Percentiles rank a stretch among this genome's conserved stretches.
Conservation (phyloP, 2,113 vertebrate genomes). For the Clarias gariepinus region DNA sequence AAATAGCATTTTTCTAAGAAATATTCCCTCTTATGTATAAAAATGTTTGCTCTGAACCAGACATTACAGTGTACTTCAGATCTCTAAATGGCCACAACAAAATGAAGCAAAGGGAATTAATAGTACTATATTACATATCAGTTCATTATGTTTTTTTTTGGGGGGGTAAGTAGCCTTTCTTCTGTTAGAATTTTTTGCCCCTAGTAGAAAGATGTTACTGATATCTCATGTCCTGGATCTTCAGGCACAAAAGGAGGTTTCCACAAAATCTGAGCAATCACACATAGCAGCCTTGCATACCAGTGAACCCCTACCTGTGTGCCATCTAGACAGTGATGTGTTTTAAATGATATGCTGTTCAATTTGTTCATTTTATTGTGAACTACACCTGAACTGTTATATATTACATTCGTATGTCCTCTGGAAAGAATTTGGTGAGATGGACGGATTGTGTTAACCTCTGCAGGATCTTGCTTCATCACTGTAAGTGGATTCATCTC, state of each 20-base stretch:
- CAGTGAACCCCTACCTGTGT: conserved; percentile 80
- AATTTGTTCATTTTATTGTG: conserved; percentile 37
- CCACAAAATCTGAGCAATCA: conserved; percentile 78
- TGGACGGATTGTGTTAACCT: neutral
- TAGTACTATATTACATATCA: conserved; percentile 26
- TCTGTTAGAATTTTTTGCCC: neutral
- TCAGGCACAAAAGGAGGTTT: conserved; percentile 72
- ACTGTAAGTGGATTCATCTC: conserved; percentile 17
- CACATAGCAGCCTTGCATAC: conserved; percentile 90
- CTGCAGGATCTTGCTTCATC: conserved; percentile 26
- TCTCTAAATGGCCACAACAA: conserved; percentile 12
- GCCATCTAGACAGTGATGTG: conserved; percentile 30
- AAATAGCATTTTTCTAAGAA: conserved; percentile 74
- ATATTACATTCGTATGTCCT: conserved; percentile 28
- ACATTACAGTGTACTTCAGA: conserved; percentile 34
- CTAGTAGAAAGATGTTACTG: neutral
- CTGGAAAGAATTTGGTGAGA: conserved; percentile 42
- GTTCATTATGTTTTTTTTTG: conserved; percentile 1
- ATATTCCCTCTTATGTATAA: conserved; percentile 54
- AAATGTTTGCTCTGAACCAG: conserved; percentile 27
- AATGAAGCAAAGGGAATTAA: conserved; percentile 22
- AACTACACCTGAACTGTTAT: conserved; percentile 42
- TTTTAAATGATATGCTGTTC: conserved; percentile 50
- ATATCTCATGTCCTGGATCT: neutral
- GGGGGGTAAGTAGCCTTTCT: conserved; percentile 32